phyloP scores from a whole-genome alignment of 2,888 invertebrate genomes.

The Ochropleura leucogaster region DNA sequence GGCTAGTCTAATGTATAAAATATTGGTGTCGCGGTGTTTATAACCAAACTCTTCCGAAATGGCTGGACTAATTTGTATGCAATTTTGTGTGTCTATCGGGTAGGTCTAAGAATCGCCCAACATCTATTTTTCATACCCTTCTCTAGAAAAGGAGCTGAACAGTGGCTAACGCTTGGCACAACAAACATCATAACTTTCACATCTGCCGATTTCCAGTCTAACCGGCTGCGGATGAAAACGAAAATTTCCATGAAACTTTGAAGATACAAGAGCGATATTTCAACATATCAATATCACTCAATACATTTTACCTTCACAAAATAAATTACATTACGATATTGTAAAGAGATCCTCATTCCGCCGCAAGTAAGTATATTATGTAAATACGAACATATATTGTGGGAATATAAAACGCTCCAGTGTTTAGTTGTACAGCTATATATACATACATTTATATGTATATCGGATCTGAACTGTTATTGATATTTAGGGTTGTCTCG shows the following conservation, averaged over 20 bases:
- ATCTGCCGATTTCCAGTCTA: too few species aligned
- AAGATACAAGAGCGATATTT: not conserved
- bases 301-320: slow-evolving; percentile 8
- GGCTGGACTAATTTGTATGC: too few species aligned
- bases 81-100: too few species aligned
- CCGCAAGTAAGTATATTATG: slow-evolving; percentile 44
- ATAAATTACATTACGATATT: slow-evolving; percentile 36
- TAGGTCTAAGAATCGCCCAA: too few species aligned
- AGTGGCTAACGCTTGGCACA: too few species aligned
- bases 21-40: too few species aligned
- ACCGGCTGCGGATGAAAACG: too few species aligned
- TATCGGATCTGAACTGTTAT: slow-evolving; percentile 51
- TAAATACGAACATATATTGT: slow-evolving; percentile 44
- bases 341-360: slow-evolving; percentile 36
- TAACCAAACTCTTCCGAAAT: too few species aligned
- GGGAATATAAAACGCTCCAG: slow-evolving; percentile 55
- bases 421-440: slow-evolving; percentile 56
- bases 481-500: slow-evolving; percentile 52
- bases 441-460: slow-evolving; percentile 12
- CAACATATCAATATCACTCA: slow-evolving; percentile 5
- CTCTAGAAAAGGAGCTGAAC: too few species aligned
- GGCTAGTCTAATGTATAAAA: too few species aligned
- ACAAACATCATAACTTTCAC: too few species aligned
- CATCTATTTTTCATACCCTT: too few species aligned
- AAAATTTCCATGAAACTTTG: not conserved